Conservation (phyloP, 1,140 invertebrate genomes). For the Sycophaga agraensis region DNA sequence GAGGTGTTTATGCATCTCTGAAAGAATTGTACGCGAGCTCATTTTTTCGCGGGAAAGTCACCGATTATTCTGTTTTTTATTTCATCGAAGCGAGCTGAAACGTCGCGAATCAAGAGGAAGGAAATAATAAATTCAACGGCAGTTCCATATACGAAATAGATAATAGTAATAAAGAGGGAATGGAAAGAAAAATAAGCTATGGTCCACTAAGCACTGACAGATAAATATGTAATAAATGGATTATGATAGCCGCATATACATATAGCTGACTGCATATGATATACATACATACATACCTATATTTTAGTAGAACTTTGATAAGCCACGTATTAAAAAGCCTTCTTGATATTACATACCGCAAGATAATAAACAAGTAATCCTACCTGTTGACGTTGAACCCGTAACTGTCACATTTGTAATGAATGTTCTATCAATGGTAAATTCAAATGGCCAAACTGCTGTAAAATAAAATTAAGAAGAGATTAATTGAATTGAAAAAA, state of each 20-base stretch:
- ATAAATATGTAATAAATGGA: constrained; percentile 46
- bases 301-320: constrained; percentile 56
- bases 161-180: constrained; percentile 19
- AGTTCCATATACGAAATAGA: constrained; percentile 22
- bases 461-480: background rate
- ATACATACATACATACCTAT: constrained; percentile 46
- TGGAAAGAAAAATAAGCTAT: constrained; percentile 27
- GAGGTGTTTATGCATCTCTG: background rate
- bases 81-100: constrained; percentile 17
- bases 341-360: constrained; percentile 31
- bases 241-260: constrained; percentile 51
- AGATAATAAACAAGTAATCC: background rate
- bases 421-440: constrained; percentile 1
- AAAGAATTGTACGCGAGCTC: background rate
- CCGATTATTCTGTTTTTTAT: background rate
- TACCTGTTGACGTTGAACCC: background rate
- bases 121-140: constrained; percentile 1
- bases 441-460: background rate
- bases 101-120: background rate
- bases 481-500: too few relatives aligned
- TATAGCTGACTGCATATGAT: constrained; percentile 50
- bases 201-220: constrained; percentile 45
- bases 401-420: background rate
- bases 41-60: background rate
- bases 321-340: constrained; percentile 38